Conservation (phyloP, 2,888 invertebrate species). For the Dinocampus coccinellae region DNA sequence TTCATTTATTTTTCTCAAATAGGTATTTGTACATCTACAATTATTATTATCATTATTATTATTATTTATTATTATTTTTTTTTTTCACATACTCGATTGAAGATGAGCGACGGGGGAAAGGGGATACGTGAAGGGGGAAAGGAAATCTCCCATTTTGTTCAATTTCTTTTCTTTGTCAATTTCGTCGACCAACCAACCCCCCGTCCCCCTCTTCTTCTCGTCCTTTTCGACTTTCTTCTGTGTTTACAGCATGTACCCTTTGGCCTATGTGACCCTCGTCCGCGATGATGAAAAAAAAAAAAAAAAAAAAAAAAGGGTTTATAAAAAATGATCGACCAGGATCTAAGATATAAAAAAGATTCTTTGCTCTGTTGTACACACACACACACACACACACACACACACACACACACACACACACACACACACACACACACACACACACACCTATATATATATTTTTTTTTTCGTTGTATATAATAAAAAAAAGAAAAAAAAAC, state of each 20-base stretch:
- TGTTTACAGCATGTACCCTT: not conserved
- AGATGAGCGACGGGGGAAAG: slow-evolving; percentile 58
- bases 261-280: slow-evolving; percentile 16
- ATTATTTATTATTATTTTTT: no score
- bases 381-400: no score
- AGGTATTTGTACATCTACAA: no score
- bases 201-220: no score
- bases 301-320: slow-evolving; percentile 67
- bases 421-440: no score
- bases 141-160: slow-evolving; percentile 39
- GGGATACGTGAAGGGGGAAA: slow-evolving; percentile 60
- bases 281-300: slow-evolving; percentile 50
- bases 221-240: slow-evolving; percentile 24
- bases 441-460: no score
- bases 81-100: not conserved
- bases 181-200: slow-evolving; percentile 30
- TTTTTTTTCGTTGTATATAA: slow-evolving; percentile 58
- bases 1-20: no score
- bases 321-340: slow-evolving; percentile 67
- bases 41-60: no score
- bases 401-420: no score
- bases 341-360: slow-evolving; percentile 63
- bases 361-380: no score
- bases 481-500: no score
- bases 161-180: slow-evolving; percentile 26